phyloP scores from a whole-genome alignment of 2,888 invertebrate genomes.

The Dolomedes plantarius region DNA sequence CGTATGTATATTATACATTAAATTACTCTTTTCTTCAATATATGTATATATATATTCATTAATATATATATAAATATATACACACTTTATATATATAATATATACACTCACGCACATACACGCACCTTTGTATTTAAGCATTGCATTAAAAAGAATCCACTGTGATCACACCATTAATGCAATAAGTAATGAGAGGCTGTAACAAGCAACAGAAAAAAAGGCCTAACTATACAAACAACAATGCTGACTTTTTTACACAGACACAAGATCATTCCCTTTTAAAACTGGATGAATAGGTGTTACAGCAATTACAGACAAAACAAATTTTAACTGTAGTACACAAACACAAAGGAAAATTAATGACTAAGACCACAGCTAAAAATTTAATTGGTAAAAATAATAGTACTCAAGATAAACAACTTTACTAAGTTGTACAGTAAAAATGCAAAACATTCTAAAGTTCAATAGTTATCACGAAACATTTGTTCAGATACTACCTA shows the following conservation, averaged over 20 bases:
- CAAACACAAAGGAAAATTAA: slow-evolving; percentile 17
- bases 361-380: slow-evolving; percentile 58
- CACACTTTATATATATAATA: too few species aligned
- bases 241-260: slow-evolving; percentile 59
- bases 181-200: slow-evolving; percentile 54
- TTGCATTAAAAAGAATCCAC: slow-evolving; percentile 6
- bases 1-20: slow-evolving; percentile 45
- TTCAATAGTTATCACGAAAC: not conserved
- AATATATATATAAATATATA: too few species aligned
- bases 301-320: slow-evolving; percentile 41
- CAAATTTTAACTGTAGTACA: slow-evolving; percentile 3
- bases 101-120: too few species aligned
- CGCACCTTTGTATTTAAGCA: not conserved
- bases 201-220: slow-evolving; percentile 45
- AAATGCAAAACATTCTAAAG: slow-evolving; percentile 5
- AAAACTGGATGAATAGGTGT: slow-evolving; percentile 37
- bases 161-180: slow-evolving; percentile 53
- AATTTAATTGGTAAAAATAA: not conserved
- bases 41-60: too few species aligned
- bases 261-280: slow-evolving; percentile 42
- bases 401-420: not conserved
- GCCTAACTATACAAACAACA: slow-evolving; percentile 56
- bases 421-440: not conserved
- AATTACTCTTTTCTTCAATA: slow-evolving; percentile 22
- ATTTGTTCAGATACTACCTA: not conserved